Base-by-base conservation (phyloP, 2,888 invertebrate species). In the Eupithecia subfuscata region DNA sequence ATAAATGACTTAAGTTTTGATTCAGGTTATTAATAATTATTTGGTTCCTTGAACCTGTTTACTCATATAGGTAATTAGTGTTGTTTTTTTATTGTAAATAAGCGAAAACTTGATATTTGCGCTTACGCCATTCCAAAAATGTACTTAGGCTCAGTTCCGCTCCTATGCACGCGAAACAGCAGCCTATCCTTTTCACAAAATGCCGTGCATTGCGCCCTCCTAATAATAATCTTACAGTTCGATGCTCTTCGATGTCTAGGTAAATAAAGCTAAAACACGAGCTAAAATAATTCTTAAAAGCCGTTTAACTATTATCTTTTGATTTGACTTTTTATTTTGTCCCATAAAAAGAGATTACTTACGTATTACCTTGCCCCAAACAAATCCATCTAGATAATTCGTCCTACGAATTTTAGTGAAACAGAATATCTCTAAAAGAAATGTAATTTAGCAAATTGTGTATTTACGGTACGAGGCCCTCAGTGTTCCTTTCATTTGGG, bases 361-460 rank as follows among this genome's bases (percentile, higher is more conserved):
- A 56, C 48, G 12, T n/a, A 11, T 56, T 18, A 18, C 40, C 64
- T 48, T 80, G 79, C 83, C 81, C 78, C 82, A 79, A 82, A 82
- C 71, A 76, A 79, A 85, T 82, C 82, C 83, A 84, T 85, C 82
- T 83, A 81, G 77, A 83, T 86, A 84, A 85, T 83, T 73, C 82
- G 82, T 82, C 80, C 82, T 82, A 82, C 82, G 83, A 85, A 81
- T 79, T 81, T 86, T 85, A 85, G 82, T 85, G 82, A 83, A 84
- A 82, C 80, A 83, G 81, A 82, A 84, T 78, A 85, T 84, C 85
- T 86, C 85, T 83, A 87, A 89, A 87, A 85, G 84, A 84, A 88
- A 87, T 85, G 85, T 88, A 86, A 89, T 89, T 88, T 87, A 85
- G 84, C 83, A 87, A 88, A 89, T 88, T 88, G 87, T 88, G 84